Percentiles rank a stretch among this genome's conserved stretches.
These are phyloP conservation scores for Mustela nigripes DNA, from an alignment of 2,113 vertebrate genomes.

Conservation along the genomic window DNA sequence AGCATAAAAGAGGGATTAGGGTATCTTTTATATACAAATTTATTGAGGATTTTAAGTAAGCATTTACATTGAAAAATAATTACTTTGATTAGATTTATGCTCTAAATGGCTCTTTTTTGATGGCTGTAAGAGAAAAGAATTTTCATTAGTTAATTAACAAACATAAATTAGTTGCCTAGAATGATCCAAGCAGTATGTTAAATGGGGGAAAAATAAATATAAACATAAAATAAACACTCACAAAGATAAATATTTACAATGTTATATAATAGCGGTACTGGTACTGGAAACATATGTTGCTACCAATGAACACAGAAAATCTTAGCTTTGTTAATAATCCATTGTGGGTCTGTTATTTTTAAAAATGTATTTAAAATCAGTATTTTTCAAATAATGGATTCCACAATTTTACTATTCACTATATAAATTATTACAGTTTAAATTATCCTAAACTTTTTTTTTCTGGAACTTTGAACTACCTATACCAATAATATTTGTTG, in stretches of 20 bases:
- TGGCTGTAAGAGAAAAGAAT: neutral
- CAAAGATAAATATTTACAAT: neutral
- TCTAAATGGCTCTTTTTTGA: neutral
- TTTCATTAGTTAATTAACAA: neutral
- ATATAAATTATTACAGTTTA: neutral
- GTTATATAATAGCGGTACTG: neutral
- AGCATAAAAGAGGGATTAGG: neutral
- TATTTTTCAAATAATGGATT: neutral
- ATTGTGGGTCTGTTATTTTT: neutral
- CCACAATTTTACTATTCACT: neutral
- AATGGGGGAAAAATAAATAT: neutral
- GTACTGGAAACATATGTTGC: neutral
- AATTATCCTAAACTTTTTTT: neutral
- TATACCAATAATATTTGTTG: neutral
- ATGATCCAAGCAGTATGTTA: neutral
- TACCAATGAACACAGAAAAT: neutral
- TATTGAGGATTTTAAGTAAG: neutral
- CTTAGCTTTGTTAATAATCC: neutral
- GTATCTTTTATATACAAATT: neutral
- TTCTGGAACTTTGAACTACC: neutral
- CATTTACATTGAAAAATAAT: neutral
- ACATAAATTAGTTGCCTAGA: neutral
- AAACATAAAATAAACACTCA: neutral
- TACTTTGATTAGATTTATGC: neutral
- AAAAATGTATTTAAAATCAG: neutral